Base-by-base conservation (phyloP, 2,113 vertebrate genomes). In the Saccopteryx leptura region DNA sequence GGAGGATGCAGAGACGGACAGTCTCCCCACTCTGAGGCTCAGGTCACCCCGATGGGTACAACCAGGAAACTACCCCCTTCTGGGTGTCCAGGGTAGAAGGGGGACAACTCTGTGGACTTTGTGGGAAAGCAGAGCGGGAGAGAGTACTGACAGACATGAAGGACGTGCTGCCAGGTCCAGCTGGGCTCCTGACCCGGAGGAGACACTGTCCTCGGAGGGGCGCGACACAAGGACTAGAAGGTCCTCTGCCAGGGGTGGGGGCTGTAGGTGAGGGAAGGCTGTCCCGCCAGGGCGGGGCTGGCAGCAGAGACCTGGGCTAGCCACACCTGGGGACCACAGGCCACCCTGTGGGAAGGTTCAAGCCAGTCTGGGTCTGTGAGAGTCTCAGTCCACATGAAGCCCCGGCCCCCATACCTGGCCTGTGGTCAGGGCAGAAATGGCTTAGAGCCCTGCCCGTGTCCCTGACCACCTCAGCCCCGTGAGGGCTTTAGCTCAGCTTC, bases 1-100 rank as follows among this genome's bases (percentile, higher is more conserved):
- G 24, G 58, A 96, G 58, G 87, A 78, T 87, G 19, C 90, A 68
- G 74, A 92, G 24, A 79, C 9, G 10, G 92, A 4, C n/a, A 8
- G 28, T 94, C 91, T 93, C 75, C 75, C 61, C 14, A 56, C 33
- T 90, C 78, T 56, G 69, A 96, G 88, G n/a, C 81, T 91, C 60
- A 89, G 52, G 94, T 89, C 90, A 90, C 66, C 93, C 63, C 58
- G 48, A 33, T 7, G 18, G 60, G 33, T 78, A 14, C 13, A 87
- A 33, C 54, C 83, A 74, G 72, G 78, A 54, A 66, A 69, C 46
- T 33, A 9, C 39, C 31, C 24, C 7, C 19, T 50, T 48, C 91
- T 71, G 21, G 23, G 65, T 63, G 17, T 52, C 75, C 28, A 66
- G 48, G 24, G 80, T 19, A 56, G n/a, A 63, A 75, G 75, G 74